These are phyloP conservation scores for Resseliella maxima DNA, from an alignment of 2,888 invertebrate species.

Conservation along the genomic window DNA sequence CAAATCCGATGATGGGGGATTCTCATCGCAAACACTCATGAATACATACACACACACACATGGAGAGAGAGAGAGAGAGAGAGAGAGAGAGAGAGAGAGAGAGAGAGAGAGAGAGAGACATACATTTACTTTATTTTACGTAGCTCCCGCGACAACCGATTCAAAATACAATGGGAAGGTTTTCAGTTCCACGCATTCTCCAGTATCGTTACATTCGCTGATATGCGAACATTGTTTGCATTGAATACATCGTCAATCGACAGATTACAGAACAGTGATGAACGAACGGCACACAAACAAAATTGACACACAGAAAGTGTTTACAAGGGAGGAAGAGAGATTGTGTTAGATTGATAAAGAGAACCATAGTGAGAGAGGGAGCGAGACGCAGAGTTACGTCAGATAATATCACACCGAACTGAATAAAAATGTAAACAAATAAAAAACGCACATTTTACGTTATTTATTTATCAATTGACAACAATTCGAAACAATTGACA, in stretches of 20 bases:
- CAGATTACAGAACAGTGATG: no score
- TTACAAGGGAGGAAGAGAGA: no score
- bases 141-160: background rate
- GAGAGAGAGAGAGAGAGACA: background rate
- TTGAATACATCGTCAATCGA: no score
- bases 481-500: no score
- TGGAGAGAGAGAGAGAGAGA: background rate
- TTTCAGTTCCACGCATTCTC: conserved; percentile 33
- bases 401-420: background rate
- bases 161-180: background rate
- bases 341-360: no score
- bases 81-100: background rate
- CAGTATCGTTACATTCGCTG: conserved; percentile 7
- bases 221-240: background rate
- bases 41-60: no score
- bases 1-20: background rate
- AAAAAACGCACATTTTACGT: background rate
- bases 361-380: no score
- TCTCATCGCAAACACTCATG: background rate
- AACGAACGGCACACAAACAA: no score
- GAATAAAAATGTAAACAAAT: conserved; percentile 39
- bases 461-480: background rate
- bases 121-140: background rate
- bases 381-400: no score
- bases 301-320: no score